Evolutionary conservation across 1,140 invertebrate species (phyloP).

Genomic region (Vanessa atalanta): DNA sequence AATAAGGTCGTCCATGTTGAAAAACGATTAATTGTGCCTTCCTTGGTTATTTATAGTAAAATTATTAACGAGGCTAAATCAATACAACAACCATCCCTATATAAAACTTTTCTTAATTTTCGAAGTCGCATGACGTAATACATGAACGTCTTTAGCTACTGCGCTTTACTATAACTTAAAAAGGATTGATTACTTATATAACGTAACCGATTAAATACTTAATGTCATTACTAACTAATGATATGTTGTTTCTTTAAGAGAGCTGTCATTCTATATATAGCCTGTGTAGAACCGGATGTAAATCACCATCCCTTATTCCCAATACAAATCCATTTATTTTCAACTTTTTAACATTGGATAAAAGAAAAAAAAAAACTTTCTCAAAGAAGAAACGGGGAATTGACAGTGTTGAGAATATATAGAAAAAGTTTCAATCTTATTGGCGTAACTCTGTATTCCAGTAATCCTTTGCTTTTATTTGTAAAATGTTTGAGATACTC

Average conservation of each 20-base stretch:
- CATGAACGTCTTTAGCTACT: too few relatives aligned
- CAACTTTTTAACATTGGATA: slow-evolving; percentile 1
- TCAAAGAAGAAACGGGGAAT: slow-evolving; percentile 12
- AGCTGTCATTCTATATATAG: neutral
- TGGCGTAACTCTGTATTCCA: slow-evolving; percentile 21
- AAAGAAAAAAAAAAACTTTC: slow-evolving; percentile 10
- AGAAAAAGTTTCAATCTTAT: slow-evolving; percentile 17
- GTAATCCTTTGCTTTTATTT: slow-evolving; percentile 21
- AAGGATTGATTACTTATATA: too few relatives aligned
- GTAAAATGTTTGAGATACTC: neutral
- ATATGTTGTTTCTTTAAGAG: neutral
- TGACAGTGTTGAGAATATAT: slow-evolving; percentile 26
- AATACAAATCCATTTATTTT: slow-evolving; percentile 13
- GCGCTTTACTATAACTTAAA: too few relatives aligned
- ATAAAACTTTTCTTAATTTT: too few relatives aligned
- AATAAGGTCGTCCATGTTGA: too few relatives aligned
- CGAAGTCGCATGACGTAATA: too few relatives aligned
- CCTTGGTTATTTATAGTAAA: too few relatives aligned
- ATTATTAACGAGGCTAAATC: too few relatives aligned
- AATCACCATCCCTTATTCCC: neutral
- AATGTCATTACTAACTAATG: too few relatives aligned
- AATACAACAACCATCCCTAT: too few relatives aligned
- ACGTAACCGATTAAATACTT: too few relatives aligned
- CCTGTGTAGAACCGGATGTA: neutral
- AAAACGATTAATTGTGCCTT: too few relatives aligned